Conservation (phyloP, 2,888 invertebrate genomes). For the Temnothorax rugatulus region DNA sequence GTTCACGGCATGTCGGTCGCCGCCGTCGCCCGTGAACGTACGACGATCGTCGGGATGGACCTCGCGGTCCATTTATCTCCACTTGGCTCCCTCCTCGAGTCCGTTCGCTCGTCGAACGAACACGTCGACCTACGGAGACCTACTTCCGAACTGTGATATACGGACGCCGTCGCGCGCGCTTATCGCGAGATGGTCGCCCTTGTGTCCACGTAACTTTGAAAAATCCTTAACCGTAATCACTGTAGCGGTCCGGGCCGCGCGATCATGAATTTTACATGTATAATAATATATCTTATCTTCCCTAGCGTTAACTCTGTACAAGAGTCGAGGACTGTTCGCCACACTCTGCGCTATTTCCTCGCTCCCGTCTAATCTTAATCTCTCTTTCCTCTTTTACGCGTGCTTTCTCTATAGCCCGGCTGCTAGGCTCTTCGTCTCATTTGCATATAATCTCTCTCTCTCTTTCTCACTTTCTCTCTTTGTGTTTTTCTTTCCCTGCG, state of each 20-base stretch:
- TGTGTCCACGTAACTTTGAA: conserved; percentile 76
- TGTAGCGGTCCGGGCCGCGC: conserved; percentile 77
- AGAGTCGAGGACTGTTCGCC: conserved; percentile 76
- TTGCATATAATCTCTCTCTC: conserved; percentile 55
- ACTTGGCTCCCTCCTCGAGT: not conserved
- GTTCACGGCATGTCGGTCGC: conserved; percentile 12
- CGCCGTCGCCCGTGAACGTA: conserved; percentile 15
- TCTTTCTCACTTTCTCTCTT: conserved; percentile 60
- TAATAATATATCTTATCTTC: conserved; percentile 78
- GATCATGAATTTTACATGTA: conserved; percentile 81
- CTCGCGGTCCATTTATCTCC: not conserved
- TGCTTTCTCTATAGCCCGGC: conserved; percentile 39
- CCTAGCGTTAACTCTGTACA: conserved; percentile 80
- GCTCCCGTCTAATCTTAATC: conserved; percentile 65
- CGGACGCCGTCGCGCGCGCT: conserved; percentile 48
- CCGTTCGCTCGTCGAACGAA: conserved; percentile 33
- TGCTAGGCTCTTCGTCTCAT: conserved; percentile 24
- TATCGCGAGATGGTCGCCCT: conserved; percentile 58
- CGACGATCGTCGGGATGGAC: conserved; percentile 4
- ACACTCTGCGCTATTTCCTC: conserved; percentile 68
- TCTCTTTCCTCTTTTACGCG: conserved; percentile 56
- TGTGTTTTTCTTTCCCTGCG: conserved; percentile 22
- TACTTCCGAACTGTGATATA: conserved; percentile 46
- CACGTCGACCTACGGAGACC: conserved; percentile 31
- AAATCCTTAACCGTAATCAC: conserved; percentile 81